Percentiles rank a stretch among this genome's conserved stretches.
phyloP scores from a whole-genome alignment of 1,140 invertebrate genomes.

The Bombus balteatus region DNA sequence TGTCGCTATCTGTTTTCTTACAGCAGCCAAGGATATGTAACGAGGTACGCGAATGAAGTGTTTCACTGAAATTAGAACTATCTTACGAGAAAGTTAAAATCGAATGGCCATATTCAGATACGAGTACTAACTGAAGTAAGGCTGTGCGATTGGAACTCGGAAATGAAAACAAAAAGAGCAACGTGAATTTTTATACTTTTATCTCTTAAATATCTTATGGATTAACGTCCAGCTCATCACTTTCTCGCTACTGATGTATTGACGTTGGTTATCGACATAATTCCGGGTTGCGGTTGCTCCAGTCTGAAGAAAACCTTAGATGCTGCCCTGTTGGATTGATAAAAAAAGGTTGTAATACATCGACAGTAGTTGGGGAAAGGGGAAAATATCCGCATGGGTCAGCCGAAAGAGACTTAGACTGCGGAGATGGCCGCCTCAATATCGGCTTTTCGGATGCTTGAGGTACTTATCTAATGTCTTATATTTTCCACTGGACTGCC shows the following conservation, averaged over 20 bases:
- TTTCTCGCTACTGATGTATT: background rate
- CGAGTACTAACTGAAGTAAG: background rate
- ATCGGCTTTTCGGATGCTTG: conserved; percentile 81
- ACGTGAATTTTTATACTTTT: background rate
- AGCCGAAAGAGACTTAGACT: conserved; percentile 81
- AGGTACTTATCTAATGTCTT: conserved; percentile 81
- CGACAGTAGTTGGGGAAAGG: conserved; percentile 63
- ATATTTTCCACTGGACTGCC: conserved; percentile 77
- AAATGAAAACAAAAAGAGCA: background rate
- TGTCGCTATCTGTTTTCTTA: background rate
- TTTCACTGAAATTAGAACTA: background rate
- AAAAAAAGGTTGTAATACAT: conserved; percentile 67
- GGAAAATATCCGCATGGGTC: conserved; percentile 83
- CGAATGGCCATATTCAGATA: background rate
- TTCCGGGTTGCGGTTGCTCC: background rate
- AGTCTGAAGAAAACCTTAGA: conserved; percentile 14
- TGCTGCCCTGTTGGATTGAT: conserved; percentile 40
- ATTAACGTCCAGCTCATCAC: too few species aligned
- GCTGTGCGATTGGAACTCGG: background rate
- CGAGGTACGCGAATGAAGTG: background rate
- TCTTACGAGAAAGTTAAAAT: background rate
- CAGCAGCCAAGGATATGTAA: background rate
- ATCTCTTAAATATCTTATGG: background rate
- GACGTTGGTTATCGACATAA: conserved; percentile 13
- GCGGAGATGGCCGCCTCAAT: conserved; percentile 77